These are phyloP conservation scores for Cardinalis cardinalis DNA, from an alignment of 2,113 vertebrate species.

Conservation along the genomic window DNA sequence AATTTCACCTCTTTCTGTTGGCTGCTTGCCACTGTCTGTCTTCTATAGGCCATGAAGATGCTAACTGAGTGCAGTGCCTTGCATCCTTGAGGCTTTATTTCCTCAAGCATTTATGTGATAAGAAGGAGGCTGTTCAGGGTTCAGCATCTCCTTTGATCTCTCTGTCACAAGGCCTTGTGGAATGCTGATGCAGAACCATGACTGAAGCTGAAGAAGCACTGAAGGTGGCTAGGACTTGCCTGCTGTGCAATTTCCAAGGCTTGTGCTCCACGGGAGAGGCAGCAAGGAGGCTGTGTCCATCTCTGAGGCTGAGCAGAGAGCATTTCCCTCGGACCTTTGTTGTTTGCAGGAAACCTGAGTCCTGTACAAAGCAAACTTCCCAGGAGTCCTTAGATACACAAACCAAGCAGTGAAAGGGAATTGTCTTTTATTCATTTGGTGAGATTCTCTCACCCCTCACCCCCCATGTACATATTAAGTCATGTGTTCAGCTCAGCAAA, in stretches of 20 bases:
- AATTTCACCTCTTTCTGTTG: neutral
- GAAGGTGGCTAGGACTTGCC: neutral
- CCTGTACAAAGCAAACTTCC: neutral
- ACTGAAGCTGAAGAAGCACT: neutral
- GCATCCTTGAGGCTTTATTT: neutral
- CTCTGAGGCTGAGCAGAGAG: neutral
- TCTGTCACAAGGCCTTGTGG: neutral
- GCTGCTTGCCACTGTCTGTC: neutral
- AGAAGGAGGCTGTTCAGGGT: neutral
- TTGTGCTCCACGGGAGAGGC: neutral
- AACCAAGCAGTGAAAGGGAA: neutral
- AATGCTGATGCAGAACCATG: neutral
- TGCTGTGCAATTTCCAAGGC: neutral
- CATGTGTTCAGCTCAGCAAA: neutral
- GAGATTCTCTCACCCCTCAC: neutral
- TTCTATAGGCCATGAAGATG: neutral
- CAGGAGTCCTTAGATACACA: slow-evolving; percentile 1
- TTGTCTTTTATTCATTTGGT: neutral
- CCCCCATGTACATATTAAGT: neutral
- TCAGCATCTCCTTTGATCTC: slow-evolving; percentile 17
- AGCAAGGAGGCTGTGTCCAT: neutral
- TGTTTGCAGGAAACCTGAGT: neutral
- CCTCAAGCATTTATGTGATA: slow-evolving; percentile 2
- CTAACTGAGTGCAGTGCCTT: neutral
- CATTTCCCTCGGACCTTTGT: neutral